phyloP scores from a whole-genome alignment of 23 tunicate species.

The Ciona savignyi region DNA sequence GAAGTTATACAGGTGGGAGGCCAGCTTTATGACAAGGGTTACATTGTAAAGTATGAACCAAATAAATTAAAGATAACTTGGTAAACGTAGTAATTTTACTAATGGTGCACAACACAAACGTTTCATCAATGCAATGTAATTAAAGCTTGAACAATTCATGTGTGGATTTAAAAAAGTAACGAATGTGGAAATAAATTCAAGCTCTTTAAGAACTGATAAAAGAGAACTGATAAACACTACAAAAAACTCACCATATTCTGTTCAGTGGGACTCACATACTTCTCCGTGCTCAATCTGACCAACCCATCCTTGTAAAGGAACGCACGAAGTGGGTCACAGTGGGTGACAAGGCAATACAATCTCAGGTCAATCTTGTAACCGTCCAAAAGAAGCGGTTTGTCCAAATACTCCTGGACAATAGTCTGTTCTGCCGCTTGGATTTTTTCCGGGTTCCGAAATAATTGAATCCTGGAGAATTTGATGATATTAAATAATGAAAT shows the following conservation, averaged over 20 bases:
- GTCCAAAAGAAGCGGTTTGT: conserved; percentile 64
- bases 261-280: conserved; percentile 61
- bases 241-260: conserved; percentile 42
- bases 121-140: too few species aligned
- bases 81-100: too few species aligned
- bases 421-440: conserved; percentile 57
- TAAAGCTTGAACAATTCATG: too few species aligned
- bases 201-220: too few species aligned
- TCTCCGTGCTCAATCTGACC: conserved; percentile 78
- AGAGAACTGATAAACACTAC: background rate
- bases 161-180: too few species aligned
- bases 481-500: too few species aligned
- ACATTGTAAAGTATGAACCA: too few species aligned
- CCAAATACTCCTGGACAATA: conserved; percentile 81
- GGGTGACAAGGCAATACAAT: conserved; percentile 65
- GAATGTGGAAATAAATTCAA: too few species aligned
- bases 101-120: too few species aligned
- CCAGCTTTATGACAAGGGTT: too few species aligned
- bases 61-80: too few species aligned
- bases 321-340: conserved; percentile 74
- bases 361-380: conserved; percentile 81
- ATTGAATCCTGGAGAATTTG: conserved; percentile 37
- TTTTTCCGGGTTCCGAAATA: conserved; percentile 59
- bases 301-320: conserved; percentile 80
- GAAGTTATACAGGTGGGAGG: too few species aligned